phyloP scores from a whole-genome alignment of 2,888 invertebrate genomes.

The Xiphydria camelus region DNA sequence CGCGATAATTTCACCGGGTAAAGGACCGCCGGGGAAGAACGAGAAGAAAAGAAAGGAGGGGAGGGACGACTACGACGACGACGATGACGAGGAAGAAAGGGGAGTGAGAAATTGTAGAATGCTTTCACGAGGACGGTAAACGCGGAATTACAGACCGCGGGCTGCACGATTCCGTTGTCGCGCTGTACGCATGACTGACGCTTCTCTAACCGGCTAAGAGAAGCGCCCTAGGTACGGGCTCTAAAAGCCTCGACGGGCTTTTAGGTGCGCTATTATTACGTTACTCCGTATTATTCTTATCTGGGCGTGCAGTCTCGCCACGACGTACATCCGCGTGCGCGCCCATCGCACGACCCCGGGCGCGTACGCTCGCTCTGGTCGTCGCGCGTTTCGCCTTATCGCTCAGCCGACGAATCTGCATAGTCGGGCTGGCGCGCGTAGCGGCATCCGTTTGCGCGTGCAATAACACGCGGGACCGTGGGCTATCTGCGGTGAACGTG shows the following conservation, averaged over 20 bases:
- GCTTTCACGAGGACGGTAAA: conserved; percentile 29
- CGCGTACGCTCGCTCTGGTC: background rate
- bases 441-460: no score
- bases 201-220: conserved; percentile 28
- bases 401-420: background rate
- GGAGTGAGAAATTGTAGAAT: conserved; percentile 29
- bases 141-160: conserved; percentile 27
- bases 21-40: no score
- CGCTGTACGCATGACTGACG: conserved; percentile 35
- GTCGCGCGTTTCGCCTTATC: background rate
- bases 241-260: conserved; percentile 33
- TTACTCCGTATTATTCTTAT: conserved; percentile 46
- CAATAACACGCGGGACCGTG: no score
- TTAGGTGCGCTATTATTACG: conserved; percentile 41
- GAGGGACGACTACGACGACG: no score
- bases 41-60: no score
- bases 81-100: no score
- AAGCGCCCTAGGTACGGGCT: conserved; percentile 14
- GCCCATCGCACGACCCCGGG: background rate
- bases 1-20: no score
- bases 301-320: conserved; percentile 31
- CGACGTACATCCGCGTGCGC: conserved; percentile 1
- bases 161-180: conserved; percentile 20
- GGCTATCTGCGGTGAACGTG: no score
- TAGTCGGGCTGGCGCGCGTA: background rate